Evolutionary conservation across 2,113 vertebrate genomes (phyloP), one percentile per base, ranked within the genome.

Genomic region (Progne subis): DNA sequence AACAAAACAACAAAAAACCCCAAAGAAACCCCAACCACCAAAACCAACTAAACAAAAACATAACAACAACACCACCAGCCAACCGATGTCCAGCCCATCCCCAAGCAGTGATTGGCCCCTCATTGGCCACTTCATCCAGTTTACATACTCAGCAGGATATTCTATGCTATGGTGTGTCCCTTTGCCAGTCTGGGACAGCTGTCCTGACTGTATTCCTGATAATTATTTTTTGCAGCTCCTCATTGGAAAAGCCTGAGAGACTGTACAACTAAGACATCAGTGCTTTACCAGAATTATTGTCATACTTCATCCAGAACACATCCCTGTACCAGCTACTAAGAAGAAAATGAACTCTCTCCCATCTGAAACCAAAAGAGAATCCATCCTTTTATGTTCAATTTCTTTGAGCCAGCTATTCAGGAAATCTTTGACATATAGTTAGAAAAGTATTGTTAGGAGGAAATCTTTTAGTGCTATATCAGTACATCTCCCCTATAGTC

Each of bases 351-450:
- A 46, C 53, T 68, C n/a, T n/a, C 11, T 60, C 29, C 19, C 17
- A 53, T 28, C 29, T 60, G 61, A 68, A 60, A 47, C n/a, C 19
- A 53, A 68, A 60, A 21, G 14, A 53, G 24, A 68, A 47, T 70
- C 23, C 61, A 61, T 11, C n/a, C 44, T 86, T 53, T 75, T 78
- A 53, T 43, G 39, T 82, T 91, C 24, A 9, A 37, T 67, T 92
- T 70, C 29, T 92, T 50, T 87, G 44, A 92, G 92, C 19, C 31
- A 47, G 57, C 39, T 60, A 67, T 68, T 93, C 68, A 92, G 61
- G 69, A 95, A 92, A 83, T 20, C 31, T 91, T 76, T 64, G 31
- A 70, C 24, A 9, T 14, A 11, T 61, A n/a, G n/a, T n/a, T 92
- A 34, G 43, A 20, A 71, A 64, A 82, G 14, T 79, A 39, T 32